Conservation (phyloP, 2,888 invertebrate genomes). For the Metallyticus violacea region DNA sequence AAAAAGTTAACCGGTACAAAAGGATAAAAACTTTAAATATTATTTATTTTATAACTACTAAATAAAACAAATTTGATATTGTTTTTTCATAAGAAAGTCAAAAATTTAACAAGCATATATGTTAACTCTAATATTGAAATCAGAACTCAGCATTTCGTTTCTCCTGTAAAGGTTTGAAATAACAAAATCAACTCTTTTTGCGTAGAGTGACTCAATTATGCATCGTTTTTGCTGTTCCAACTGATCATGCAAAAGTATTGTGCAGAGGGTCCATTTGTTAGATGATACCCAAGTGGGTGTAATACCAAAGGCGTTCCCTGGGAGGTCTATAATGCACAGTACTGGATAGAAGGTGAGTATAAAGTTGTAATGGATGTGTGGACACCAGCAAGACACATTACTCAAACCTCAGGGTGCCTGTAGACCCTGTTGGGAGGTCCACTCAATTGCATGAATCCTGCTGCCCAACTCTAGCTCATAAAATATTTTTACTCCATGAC, state of each 20-base stretch:
- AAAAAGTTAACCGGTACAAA: too few species aligned
- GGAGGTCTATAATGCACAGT: not conserved
- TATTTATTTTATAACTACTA: too few species aligned
- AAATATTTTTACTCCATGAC: not conserved
- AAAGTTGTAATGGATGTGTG: not conserved
- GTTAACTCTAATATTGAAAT: too few species aligned
- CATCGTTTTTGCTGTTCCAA: not conserved
- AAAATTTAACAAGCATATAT: too few species aligned
- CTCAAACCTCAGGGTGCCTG: not conserved
- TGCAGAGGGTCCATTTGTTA: not conserved
- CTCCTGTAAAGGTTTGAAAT: too few species aligned
- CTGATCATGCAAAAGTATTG: not conserved
- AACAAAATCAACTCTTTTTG: too few species aligned
- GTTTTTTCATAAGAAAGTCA: too few species aligned
- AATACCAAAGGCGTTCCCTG: not conserved
- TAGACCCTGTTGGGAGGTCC: not conserved
- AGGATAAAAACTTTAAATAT: too few species aligned
- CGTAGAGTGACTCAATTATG: too few species aligned
- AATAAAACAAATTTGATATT: too few species aligned
- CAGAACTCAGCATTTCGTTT: too few species aligned
- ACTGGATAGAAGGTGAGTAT: not conserved
- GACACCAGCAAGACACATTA: not conserved
- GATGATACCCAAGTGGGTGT: not conserved
- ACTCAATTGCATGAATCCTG: too few species aligned
- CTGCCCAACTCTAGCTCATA: not conserved